Percentiles rank a stretch among this genome's conserved stretches.
Evolutionary conservation across 2,888 invertebrate species (phyloP).

Genomic region (Drosophila quinaria): DNA sequence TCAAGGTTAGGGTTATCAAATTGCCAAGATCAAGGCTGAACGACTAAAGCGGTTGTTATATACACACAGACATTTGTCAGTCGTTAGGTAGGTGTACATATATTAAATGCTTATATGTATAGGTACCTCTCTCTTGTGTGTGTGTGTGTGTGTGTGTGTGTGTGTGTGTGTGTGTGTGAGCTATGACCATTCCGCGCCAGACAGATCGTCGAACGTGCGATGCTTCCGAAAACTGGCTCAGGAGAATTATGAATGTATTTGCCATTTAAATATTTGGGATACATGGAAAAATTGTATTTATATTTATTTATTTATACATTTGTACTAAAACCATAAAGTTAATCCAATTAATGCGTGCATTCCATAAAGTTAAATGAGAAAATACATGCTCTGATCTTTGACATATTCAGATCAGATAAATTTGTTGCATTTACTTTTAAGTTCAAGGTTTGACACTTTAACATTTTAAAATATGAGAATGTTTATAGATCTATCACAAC

Average conservation of each 20-base stretch:
- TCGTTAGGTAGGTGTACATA: slow-evolving; percentile 33
- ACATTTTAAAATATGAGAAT: slow-evolving; percentile 1
- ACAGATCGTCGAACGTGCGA: slow-evolving; percentile 73
- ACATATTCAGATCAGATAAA: not conserved
- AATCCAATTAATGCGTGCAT: slow-evolving; percentile 2
- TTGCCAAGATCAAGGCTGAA: slow-evolving; percentile 83
- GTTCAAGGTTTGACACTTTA: slow-evolving; percentile 21
- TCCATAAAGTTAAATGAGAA: not conserved
- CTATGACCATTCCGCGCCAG: slow-evolving; percentile 50
- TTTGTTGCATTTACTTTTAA: not conserved
- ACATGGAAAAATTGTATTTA: not conserved
- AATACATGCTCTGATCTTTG: not conserved
- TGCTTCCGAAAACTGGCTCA: slow-evolving; percentile 54
- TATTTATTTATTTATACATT: not conserved
- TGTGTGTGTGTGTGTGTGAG: slow-evolving; percentile 30
- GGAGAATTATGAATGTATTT: slow-evolving; percentile 41
- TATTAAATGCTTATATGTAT: not conserved
- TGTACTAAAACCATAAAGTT: not conserved
- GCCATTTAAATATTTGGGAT: slow-evolving; percentile 30
- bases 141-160: not conserved
- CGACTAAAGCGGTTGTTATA: slow-evolving; percentile 55
- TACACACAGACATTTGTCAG: slow-evolving; percentile 69
- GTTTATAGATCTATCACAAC: not conserved
- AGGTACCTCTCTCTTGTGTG: not conserved
- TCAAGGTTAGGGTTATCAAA: slow-evolving; percentile 84